Conservation (phyloP, 2,113 vertebrate species). For the Phaethornis superciliosus region DNA sequence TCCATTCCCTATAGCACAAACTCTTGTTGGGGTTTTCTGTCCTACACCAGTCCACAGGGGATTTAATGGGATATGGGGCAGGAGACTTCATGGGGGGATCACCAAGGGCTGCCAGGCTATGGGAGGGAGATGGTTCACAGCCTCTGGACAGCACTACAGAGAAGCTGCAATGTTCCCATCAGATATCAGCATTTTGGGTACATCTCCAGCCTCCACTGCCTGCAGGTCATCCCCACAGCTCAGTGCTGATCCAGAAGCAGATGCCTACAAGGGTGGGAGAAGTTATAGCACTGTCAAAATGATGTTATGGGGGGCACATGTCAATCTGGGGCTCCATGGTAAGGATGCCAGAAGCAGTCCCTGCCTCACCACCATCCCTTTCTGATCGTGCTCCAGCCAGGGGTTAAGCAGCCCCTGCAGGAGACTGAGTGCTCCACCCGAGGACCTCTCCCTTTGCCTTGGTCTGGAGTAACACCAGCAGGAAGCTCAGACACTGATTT, state of each 20-base stretch:
- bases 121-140: neutral
- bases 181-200: neutral
- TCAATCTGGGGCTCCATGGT: neutral
- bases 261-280: neutral
- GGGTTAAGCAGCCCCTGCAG: neutral
- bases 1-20: fast-evolving
- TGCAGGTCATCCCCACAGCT: neutral
- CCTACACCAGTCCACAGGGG: fast-evolving
- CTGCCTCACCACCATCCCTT: neutral
- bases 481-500: neutral
- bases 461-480: neutral
- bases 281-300: neutral
- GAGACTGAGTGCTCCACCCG: neutral
- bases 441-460: neutral
- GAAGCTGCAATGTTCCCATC: neutral
- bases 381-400: neutral
- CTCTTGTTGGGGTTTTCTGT: neutral
- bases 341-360: neutral
- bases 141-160: neutral
- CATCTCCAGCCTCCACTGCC: neutral
- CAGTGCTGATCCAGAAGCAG: neutral
- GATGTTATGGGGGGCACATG: fast-evolving
- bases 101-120: neutral
- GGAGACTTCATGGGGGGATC: neutral
- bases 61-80: neutral